These are phyloP conservation scores for Branchipolynoe longqiensis DNA, from an alignment of 2,888 invertebrate genomes.

Conservation along the genomic window DNA sequence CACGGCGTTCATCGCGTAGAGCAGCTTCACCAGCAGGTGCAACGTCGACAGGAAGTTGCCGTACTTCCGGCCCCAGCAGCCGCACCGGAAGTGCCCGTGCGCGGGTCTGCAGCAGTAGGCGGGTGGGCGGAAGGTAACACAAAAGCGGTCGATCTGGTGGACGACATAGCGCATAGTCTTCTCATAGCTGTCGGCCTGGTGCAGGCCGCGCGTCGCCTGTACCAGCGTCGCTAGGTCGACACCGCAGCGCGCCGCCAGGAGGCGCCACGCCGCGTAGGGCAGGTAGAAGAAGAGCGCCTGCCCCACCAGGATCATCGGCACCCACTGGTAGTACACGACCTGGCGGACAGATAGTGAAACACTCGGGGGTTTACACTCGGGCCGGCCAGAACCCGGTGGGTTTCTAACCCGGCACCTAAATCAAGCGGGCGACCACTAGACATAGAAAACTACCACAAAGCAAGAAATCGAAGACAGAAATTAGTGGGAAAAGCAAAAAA, in stretches of 20 bases:
- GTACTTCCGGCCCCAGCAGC: conserved; percentile 79
- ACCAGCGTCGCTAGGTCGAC: conserved; percentile 51
- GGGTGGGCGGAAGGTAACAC: conserved; percentile 81
- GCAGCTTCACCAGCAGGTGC: conserved; percentile 81
- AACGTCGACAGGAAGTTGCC: conserved; percentile 83
- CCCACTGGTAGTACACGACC: conserved; percentile 64
- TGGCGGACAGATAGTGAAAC: too few species aligned
- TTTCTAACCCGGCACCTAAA: too few species aligned
- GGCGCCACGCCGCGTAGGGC: conserved; percentile 59
- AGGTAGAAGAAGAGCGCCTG: conserved; percentile 62
- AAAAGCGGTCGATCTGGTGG: conserved; percentile 82
- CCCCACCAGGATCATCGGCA: conserved; percentile 59
- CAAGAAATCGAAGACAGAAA: too few species aligned
- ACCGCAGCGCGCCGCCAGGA: conserved; percentile 53
- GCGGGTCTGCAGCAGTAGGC: conserved; percentile 77
- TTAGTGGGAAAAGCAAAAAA: too few species aligned
- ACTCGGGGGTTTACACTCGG: too few species aligned
- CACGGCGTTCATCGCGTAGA: conserved; percentile 82
- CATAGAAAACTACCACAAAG: too few species aligned
- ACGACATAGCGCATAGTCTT: conserved; percentile 81
- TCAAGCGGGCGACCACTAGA: too few species aligned
- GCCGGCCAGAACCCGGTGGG: too few species aligned
- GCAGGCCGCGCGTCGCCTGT: conserved; percentile 52
- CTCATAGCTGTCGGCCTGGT: conserved; percentile 58
- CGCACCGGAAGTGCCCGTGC: conserved; percentile 77